Evolutionary conservation across 2,888 invertebrate genomes (phyloP).

Genomic region (Chrysotoxum bicinctum): DNA sequence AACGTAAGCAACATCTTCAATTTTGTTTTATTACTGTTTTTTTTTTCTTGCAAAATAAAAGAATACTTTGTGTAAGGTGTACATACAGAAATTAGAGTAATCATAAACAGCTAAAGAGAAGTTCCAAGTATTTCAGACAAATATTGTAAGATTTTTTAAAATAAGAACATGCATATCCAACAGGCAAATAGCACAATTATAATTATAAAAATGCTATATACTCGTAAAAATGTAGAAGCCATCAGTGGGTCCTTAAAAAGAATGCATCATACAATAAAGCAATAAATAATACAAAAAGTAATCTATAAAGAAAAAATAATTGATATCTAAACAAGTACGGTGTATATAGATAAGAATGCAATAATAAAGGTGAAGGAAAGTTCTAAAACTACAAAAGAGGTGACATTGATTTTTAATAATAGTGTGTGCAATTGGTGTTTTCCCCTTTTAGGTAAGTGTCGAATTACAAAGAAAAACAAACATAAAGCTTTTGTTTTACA

Average conservation of each 20-base stretch:
- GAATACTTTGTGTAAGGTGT: no score
- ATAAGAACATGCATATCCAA: background rate
- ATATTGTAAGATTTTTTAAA: background rate
- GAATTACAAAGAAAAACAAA: slow-evolving; percentile 75
- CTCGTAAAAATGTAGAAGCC: background rate
- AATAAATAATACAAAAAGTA: background rate
- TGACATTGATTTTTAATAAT: slow-evolving; percentile 37
- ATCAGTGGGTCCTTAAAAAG: background rate
- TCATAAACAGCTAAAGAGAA: no score
- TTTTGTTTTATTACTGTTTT: no score
- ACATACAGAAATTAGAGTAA: no score
- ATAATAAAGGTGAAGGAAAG: background rate
- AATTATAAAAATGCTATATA: background rate
- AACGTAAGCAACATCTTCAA: no score
- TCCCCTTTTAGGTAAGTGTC: slow-evolving; percentile 70
- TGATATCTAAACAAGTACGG: background rate
- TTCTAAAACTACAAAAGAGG: slow-evolving; percentile 14
- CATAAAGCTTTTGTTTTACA: slow-evolving; percentile 65
- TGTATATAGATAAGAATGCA: background rate
- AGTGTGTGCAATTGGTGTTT: slow-evolving; percentile 44
- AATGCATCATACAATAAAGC: background rate
- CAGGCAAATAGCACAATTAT: background rate
- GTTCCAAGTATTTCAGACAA: background rate
- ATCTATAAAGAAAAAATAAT: no score
- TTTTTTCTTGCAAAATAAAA: no score